A percentile compares a stretch with the other conserved stretches of the same genome.
Conservation (phyloP, 2,113 vertebrate species). For the Tympanuchus pallidicinctus region DNA sequence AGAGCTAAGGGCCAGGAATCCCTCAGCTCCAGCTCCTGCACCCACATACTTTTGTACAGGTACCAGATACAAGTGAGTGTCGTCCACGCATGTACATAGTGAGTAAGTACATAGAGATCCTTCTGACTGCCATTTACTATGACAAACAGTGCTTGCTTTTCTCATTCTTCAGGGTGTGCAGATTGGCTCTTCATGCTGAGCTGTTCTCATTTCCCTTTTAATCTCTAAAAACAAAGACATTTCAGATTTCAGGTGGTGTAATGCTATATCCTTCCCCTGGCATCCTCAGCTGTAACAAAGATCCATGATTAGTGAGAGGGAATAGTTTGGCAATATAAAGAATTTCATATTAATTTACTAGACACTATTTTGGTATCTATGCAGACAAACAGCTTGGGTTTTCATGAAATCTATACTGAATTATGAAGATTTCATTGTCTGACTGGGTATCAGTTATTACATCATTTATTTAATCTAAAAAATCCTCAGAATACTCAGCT, state of each 20-base stretch:
- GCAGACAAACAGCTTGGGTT: neutral
- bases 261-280: neutral
- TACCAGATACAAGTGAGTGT: neutral
- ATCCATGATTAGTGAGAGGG: neutral
- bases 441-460: neutral
- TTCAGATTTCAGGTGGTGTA: neutral
- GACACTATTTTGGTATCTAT: neutral
- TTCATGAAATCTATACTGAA: neutral
- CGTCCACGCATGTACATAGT: fast-evolving
- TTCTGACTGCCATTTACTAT: fast-evolving
- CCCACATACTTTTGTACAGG: neutral
- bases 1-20: neutral
- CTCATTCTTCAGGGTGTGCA: neutral
- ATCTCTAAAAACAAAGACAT: neutral
- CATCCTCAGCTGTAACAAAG: neutral
- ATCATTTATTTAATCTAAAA: neutral
- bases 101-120: neutral
- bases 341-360: neutral
- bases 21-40: neutral
- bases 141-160: neutral
- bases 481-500: neutral
- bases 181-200: neutral
- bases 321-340: neutral
- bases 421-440: neutral
- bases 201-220: neutral